Base-by-base conservation (phyloP, 2,113 vertebrate species). In the Siniperca chuatsi region DNA sequence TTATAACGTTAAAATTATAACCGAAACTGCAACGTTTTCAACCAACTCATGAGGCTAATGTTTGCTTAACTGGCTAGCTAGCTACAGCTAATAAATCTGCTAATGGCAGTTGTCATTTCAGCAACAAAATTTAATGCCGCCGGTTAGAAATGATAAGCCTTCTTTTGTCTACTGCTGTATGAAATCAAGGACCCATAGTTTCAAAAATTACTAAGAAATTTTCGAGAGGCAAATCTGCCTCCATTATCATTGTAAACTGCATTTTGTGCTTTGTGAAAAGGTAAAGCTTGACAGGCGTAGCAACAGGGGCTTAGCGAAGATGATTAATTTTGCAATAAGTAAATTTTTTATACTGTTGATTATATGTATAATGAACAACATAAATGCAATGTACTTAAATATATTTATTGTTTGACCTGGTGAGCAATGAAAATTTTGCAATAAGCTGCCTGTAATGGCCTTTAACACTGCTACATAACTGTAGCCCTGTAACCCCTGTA, bases 391-490 rank as follows among this genome's bases (percentile, higher is more conserved):
- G 0, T 21, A 16, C 40, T 60, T 20, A 21, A 67, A 42, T 68
- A 52, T 40, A 33, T 8, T 83, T 66, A 40, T 21, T 60, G 29
- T 18, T 73, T 67, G 23, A 60, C 3, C 6, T 20, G 4, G 4
- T 15, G 2, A 76, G 6, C 4, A 3, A 23, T 35, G 16, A 7
- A 23, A 50, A 1, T 13, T 12, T 11, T 67, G 48, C 40, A 25
- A 0, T 33, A 50, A 13, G 11, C 20, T 54, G 25, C 13, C 55
- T 73, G 57, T 71, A 55, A 82, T 64, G 21, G 29, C 44, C 44
- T 13, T 79, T 50, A 80, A 69, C 57, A 78, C 71, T 86, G 69
- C 55, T 70, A 42, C 67, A 85, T 87, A 46, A 81, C 46, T 50
- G 48, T 15, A 48, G 46, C 12, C 12, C 46, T 13, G 46, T 48